A percentile compares a stretch with the other conserved stretches of the same genome.
These are phyloP conservation scores for Manduca sexta DNA, from an alignment of 1,140 invertebrate genomes.

Conservation along the genomic window DNA sequence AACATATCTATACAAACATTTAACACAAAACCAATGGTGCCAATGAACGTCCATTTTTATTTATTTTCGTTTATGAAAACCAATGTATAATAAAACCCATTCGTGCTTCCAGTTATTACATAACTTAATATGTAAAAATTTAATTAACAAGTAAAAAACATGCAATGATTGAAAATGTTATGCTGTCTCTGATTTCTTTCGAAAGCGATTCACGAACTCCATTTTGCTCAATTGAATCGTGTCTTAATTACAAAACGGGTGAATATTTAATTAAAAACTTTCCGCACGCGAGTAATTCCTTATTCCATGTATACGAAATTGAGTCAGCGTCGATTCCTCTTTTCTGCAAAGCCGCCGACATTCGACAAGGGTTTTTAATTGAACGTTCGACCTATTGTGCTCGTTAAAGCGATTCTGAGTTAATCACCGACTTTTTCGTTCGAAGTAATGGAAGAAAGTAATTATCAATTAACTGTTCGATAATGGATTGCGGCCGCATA, in stretches of 20 bases:
- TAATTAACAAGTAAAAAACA: slow-evolving; percentile 1
- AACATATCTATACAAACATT: too few relatives aligned
- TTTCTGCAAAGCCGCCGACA: slow-evolving; percentile 57
- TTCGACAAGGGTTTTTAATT: slow-evolving; percentile 70
- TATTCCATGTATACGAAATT: slow-evolving; percentile 70
- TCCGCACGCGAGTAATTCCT: slow-evolving; percentile 67
- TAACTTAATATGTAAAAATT: neutral
- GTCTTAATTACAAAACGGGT: slow-evolving; percentile 70
- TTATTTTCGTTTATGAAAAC: too few relatives aligned
- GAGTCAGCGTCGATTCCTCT: slow-evolving; percentile 61
- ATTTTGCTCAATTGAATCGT: slow-evolving; percentile 59
- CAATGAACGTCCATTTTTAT: too few relatives aligned
- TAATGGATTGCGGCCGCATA: slow-evolving; percentile 68
- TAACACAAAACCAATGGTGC: too few relatives aligned
- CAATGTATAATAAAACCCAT: too few relatives aligned
- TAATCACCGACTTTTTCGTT: slow-evolving; percentile 68
- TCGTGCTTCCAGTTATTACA: too few relatives aligned
- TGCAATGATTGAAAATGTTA: too few relatives aligned
- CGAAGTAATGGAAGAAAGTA: slow-evolving; percentile 68
- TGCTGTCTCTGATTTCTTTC: slow-evolving; percentile 45
- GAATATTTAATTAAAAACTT: slow-evolving; percentile 73
- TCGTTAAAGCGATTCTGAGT: slow-evolving; percentile 69
- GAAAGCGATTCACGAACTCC: slow-evolving; percentile 41
- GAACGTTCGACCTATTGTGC: slow-evolving; percentile 63
- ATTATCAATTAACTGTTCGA: slow-evolving; percentile 70